Percentiles rank a stretch among this genome's conserved stretches.
These are phyloP conservation scores for Beaufortia kweichowensis DNA, from an alignment of 2,113 vertebrate genomes.

Conservation along the genomic window DNA sequence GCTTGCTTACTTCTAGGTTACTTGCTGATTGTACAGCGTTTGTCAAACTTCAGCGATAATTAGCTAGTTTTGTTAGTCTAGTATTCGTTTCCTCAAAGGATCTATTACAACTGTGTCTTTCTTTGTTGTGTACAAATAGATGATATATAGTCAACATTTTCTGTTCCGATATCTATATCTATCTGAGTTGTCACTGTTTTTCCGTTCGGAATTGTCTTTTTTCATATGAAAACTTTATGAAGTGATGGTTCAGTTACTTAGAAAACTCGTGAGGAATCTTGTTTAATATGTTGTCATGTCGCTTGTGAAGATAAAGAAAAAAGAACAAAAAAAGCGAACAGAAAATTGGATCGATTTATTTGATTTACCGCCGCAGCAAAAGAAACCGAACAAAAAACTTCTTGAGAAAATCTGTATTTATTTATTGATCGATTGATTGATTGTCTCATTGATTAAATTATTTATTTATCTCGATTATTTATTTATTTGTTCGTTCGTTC, in stretches of 20 bases:
- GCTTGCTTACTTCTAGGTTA: conserved; percentile 86
- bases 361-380: conserved; percentile 74
- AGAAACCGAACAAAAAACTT: conserved; percentile 79
- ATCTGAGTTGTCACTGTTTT: conserved; percentile 99
- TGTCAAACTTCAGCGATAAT: conserved; percentile 99
- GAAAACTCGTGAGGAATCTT: conserved; percentile 99
- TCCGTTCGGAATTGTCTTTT: conserved; percentile 97
- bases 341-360: conserved; percentile 63
- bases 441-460: conserved; percentile 79
- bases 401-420: conserved; percentile 75
- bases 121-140: conserved; percentile 99
- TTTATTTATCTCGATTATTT: conserved; percentile 75
- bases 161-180: conserved; percentile 97
- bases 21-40: conserved; percentile 97
- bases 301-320: conserved; percentile 86
- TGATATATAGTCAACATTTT: conserved; percentile 98
- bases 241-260: conserved; percentile 99
- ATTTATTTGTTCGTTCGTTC: conserved; percentile 63
- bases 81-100: conserved; percentile 99
- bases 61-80: conserved; percentile 99
- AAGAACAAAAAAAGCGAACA: conserved; percentile 73
- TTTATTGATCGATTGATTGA: conserved; percentile 71
- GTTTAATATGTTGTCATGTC: conserved; percentile 99
- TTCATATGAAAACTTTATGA: conserved; percentile 86
- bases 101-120: conserved; percentile 98